Evolutionary conservation across 2,113 vertebrate species (phyloP).

Genomic region (Merops nubicus): DNA sequence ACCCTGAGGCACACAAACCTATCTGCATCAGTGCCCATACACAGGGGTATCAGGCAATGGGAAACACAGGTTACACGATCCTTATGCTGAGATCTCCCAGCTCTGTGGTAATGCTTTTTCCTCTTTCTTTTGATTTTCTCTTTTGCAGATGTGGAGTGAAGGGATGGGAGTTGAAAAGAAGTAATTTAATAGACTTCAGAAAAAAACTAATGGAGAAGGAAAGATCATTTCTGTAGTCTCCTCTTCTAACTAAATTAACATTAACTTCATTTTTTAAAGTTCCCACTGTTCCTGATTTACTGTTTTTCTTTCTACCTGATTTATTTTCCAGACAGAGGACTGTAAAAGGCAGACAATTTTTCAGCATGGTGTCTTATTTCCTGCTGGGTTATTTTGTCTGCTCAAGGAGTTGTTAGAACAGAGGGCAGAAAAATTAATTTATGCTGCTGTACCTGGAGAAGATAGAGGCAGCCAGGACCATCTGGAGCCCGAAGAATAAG

Average conservation of each 20-base stretch:
- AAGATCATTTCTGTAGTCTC: slow-evolving; percentile 12
- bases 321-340: slow-evolving; percentile 71
- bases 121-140: neutral
- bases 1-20: neutral
- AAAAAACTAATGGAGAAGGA: slow-evolving; percentile 19
- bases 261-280: slow-evolving; percentile 6
- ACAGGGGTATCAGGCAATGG: neutral
- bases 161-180: neutral
- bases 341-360: slow-evolving; percentile 49
- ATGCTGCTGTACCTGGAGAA: slow-evolving; percentile 10
- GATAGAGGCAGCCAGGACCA: neutral
- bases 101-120: slow-evolving; percentile 16
- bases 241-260: slow-evolving; percentile 61
- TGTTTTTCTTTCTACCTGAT: slow-evolving; percentile 42
- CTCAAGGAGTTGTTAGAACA: neutral
- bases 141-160: slow-evolving; percentile 41
- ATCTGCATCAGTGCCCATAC: neutral
- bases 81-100: neutral
- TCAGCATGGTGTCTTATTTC: slow-evolving; percentile 51
- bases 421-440: slow-evolving; percentile 22
- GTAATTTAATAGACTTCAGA: slow-evolving; percentile 41
- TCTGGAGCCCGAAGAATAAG: neutral
- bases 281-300: slow-evolving; percentile 61
- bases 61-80: slow-evolving; percentile 41
- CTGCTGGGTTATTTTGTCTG: slow-evolving; percentile 27